Conservation (phyloP, 30 jellyfish, hydroid and myxozoan species). For the Nemopilema nomurai region DNA sequence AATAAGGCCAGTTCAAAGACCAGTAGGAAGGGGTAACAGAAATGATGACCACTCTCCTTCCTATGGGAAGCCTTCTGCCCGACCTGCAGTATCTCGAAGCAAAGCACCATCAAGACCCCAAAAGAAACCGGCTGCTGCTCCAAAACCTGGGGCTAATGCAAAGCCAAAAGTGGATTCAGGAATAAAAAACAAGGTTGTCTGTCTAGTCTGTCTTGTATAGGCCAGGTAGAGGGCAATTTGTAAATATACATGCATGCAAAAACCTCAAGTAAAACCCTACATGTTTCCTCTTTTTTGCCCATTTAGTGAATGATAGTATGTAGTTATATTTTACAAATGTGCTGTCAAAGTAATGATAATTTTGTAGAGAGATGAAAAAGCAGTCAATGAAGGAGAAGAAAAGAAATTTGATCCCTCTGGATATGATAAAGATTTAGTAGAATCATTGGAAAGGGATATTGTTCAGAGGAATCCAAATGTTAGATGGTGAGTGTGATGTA, state of each 20-base stretch:
- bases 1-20: slow-evolving; percentile 82
- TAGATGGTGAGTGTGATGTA: slow-evolving; percentile 75
- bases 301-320: too few relatives aligned
- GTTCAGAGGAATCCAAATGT: slow-evolving; percentile 96
- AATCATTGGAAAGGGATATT: slow-evolving; percentile 88
- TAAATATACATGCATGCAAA: too few relatives aligned
- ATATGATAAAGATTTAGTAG: slow-evolving; percentile 94
- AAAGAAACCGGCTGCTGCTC: slow-evolving; percentile 46
- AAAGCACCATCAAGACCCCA: slow-evolving; percentile 38
- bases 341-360: too few relatives aligned
- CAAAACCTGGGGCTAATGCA: slow-evolving; percentile 79
- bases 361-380: slow-evolving; percentile 66
- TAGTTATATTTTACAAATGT: background rate
- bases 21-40: slow-evolving; percentile 87
- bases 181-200: slow-evolving; percentile 38
- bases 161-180: slow-evolving; percentile 93
- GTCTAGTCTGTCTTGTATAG: background rate
- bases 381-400: slow-evolving; percentile 82
- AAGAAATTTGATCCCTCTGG: slow-evolving; percentile 90
- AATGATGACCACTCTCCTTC: slow-evolving; percentile 85
- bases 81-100: slow-evolving; percentile 62
- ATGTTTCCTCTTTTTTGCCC: too few relatives aligned
- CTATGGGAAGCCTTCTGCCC: slow-evolving; percentile 60
- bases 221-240: too few relatives aligned
- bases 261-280: too few relatives aligned